Evolutionary conservation across 2,888 invertebrate genomes (phyloP).

Genomic region (Bugulina stolonifera): DNA sequence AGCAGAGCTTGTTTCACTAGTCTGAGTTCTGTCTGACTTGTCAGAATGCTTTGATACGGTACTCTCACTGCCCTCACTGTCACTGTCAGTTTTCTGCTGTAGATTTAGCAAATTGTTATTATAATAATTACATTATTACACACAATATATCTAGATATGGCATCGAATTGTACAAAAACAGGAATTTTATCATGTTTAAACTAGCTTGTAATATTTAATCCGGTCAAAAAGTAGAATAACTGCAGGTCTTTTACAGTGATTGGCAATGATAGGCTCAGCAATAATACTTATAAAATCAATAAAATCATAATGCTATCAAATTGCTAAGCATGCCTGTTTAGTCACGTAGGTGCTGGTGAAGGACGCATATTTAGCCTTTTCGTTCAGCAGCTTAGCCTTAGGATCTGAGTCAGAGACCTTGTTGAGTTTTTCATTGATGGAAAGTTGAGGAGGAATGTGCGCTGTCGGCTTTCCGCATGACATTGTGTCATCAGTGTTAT

Average conservation of each 20-base stretch:
- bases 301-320: too few species aligned
- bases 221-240: too few species aligned
- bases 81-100: slow-evolving; percentile 12
- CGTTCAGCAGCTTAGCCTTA: neutral
- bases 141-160: too few species aligned
- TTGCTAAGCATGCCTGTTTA: neutral
- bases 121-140: too few species aligned
- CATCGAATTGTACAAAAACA: too few species aligned
- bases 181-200: too few species aligned
- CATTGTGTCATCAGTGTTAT: slow-evolving; percentile 6
- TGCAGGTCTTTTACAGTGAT: too few species aligned
- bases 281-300: too few species aligned
- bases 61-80: neutral
- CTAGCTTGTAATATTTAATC: too few species aligned
- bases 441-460: slow-evolving; percentile 1
- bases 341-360: slow-evolving; percentile 2
- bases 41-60: slow-evolving; percentile 21
- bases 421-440: slow-evolving; percentile 9
- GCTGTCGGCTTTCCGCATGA: slow-evolving; percentile 10
- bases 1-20: slow-evolving; percentile 18
- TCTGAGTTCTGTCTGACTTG: neutral
- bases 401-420: neutral
- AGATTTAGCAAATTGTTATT: too few species aligned
- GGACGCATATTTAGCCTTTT: neutral
- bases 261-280: too few species aligned